phyloP scores from a whole-genome alignment of 2,888 invertebrate genomes.

The Xestoiulus laeticollis region DNA sequence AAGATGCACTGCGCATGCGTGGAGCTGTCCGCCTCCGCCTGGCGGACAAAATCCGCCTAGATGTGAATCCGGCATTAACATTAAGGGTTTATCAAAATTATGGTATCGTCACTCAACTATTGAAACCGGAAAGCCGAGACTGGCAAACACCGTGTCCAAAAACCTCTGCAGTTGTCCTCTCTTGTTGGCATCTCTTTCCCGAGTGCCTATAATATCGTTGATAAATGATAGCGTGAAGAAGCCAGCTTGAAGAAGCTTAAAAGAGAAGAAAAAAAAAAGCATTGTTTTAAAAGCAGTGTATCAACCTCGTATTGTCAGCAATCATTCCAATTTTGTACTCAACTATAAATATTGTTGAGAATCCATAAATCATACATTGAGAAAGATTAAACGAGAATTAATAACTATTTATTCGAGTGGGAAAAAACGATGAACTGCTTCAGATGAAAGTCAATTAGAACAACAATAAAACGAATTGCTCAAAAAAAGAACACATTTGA shows the following conservation, averaged over 20 bases:
- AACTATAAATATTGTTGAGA: too few relatives aligned
- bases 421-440: too few relatives aligned
- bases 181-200: constrained; percentile 73
- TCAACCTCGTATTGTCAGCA: constrained; percentile 3
- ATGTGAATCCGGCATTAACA: too few relatives aligned
- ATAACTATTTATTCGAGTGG: too few relatives aligned
- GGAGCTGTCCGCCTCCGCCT: too few relatives aligned
- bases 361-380: too few relatives aligned
- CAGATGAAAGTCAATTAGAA: too few relatives aligned
- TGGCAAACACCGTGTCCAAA: constrained; percentile 75
- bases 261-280: constrained; percentile 62
- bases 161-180: constrained; percentile 74
- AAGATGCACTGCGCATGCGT: too few relatives aligned
- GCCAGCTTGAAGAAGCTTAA: constrained; percentile 79
- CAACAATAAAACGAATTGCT: too few relatives aligned
- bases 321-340: background rate
- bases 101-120: constrained; percentile 66
- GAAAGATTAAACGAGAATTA: too few relatives aligned
- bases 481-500: too few relatives aligned
- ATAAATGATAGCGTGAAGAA: constrained; percentile 80
- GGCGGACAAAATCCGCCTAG: too few relatives aligned
- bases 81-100: constrained; percentile 38
- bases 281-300: background rate
- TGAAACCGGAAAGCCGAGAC: constrained; percentile 80
- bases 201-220: constrained; percentile 80